Percentiles rank a stretch among this genome's conserved stretches.
phyloP scores from a whole-genome alignment of 1,140 invertebrate genomes.

The Gonatopus flavifemur region DNA sequence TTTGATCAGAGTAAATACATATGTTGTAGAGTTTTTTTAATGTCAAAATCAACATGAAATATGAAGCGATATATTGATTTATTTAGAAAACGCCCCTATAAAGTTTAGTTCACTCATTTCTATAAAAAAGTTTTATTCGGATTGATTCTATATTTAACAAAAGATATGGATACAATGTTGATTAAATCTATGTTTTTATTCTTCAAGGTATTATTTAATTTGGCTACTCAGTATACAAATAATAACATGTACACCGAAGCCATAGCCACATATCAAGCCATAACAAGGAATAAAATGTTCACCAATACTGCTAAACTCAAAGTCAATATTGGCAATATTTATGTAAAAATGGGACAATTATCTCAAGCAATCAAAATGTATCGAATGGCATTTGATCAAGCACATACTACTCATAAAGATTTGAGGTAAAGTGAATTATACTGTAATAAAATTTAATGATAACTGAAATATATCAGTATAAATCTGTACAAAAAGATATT shows the following conservation, averaged over 20 bases:
- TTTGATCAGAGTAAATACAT: not conserved
- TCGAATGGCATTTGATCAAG: conserved; percentile 94
- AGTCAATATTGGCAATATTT: conserved; percentile 98
- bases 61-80: not conserved
- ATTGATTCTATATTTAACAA: too few relatives aligned
- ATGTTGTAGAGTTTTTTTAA: not conserved
- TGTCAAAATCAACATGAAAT: not conserved
- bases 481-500: too few relatives aligned
- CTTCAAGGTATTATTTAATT: conserved; percentile 85
- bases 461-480: not conserved
- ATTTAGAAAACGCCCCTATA: too few relatives aligned
- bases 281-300: conserved; percentile 84
- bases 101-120: conserved; percentile 5
- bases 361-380: conserved; percentile 97
- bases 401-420: conserved; percentile 89
- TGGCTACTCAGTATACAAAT: conserved; percentile 89
- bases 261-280: conserved; percentile 90
- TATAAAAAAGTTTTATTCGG: not conserved
- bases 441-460: conserved; percentile 3
- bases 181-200: conserved; percentile 5
- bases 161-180: not conserved
- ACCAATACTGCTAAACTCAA: conserved; percentile 88
- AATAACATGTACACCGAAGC: conserved; percentile 96
- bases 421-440: conserved; percentile 66
- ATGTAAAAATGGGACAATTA: conserved; percentile 92